phyloP scores from a whole-genome alignment of 2,888 invertebrate genomes.

The Desoria tigrina region DNA sequence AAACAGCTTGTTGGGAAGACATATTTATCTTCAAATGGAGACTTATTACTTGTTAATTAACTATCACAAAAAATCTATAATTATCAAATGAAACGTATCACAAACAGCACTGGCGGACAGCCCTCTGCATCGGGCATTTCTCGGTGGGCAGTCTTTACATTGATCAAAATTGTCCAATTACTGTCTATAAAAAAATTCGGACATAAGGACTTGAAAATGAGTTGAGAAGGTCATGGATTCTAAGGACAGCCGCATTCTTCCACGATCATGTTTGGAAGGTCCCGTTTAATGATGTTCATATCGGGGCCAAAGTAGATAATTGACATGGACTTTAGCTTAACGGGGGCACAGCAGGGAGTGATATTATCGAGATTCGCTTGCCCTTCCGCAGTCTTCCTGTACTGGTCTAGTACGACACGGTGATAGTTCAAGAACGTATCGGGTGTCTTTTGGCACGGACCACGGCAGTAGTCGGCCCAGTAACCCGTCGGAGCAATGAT shows the following conservation, averaged over 20 bases:
- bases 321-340: conserved; percentile 88
- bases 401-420: conserved; percentile 87
- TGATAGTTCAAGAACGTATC: conserved; percentile 84
- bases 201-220: too few relatives aligned
- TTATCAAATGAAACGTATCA: conserved; percentile 16
- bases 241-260: conserved; percentile 94
- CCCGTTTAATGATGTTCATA: conserved; percentile 86
- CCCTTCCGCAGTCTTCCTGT: conserved; percentile 70
- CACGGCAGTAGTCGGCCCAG: conserved; percentile 90
- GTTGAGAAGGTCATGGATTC: conserved; percentile 52
- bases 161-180: conserved; percentile 19
- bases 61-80: conserved; percentile 13
- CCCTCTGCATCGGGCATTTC: conserved; percentile 27
- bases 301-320: conserved; percentile 89
- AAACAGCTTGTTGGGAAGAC: too few relatives aligned
- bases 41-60: too few relatives aligned
- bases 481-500: conserved; percentile 74
- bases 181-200: conserved; percentile 5
- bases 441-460: conserved; percentile 80
- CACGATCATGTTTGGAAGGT: conserved; percentile 92
- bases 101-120: conserved; percentile 19
- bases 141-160: conserved; percentile 52
- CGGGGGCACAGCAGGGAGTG: conserved; percentile 88
- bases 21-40: too few relatives aligned
- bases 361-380: conserved; percentile 66